Evolutionary conservation across 2,113 vertebrate genomes (phyloP).

Genomic region (Cyanoderma ruficeps): DNA sequence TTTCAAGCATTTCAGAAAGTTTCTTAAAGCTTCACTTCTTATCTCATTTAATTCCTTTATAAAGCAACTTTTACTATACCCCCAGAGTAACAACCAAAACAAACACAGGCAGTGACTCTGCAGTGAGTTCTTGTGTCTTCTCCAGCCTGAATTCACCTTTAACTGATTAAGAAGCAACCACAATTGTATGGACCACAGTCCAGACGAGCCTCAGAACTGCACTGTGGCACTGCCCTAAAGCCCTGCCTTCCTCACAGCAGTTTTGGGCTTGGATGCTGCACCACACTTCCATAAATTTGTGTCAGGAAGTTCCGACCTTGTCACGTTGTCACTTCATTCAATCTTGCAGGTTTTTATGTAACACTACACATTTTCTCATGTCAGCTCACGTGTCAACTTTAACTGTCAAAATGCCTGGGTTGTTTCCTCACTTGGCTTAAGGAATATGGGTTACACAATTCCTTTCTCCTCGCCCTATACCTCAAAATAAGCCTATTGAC

Average conservation of each 20-base stretch:
- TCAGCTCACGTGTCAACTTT: background rate
- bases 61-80: fast-evolving
- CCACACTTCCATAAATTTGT: background rate
- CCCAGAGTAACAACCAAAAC: background rate
- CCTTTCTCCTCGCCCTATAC: background rate
- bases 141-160: background rate
- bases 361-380: background rate
- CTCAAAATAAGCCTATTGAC: background rate
- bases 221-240: background rate
- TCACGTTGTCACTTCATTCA: background rate
- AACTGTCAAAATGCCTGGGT: background rate
- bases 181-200: fast-evolving
- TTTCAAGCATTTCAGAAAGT: background rate
- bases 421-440: background rate
- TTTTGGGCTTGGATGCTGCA: background rate
- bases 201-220: background rate
- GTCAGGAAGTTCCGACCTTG: background rate
- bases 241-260: background rate
- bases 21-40: background rate
- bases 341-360: background rate
- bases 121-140: background rate
- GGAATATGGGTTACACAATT: background rate
- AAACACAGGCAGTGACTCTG: background rate
- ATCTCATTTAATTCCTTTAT: background rate
- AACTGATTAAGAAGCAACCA: background rate